Base-by-base conservation (phyloP, 2,113 vertebrate genomes). In the Saimiri boliviensis region DNA sequence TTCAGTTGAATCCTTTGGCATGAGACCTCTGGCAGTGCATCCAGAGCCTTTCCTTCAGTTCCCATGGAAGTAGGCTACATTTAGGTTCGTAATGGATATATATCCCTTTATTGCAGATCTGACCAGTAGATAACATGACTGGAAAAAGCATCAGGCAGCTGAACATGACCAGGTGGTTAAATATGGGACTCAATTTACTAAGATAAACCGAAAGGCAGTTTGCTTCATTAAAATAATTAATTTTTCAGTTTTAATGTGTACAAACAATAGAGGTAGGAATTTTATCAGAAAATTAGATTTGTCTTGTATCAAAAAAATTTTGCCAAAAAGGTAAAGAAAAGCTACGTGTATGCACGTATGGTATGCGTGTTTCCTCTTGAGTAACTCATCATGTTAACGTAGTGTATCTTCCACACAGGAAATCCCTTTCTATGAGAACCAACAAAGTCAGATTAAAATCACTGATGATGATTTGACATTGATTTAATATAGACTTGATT, bases 1-100 rank as follows among this genome's bases (percentile, higher is more conserved):
- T 96, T 87, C 95, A 96, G 94, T 94, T 12, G 70, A 93, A 85
- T 73, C 49, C 56, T 92, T 81, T 91, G 80, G 73, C 91, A 35
- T 11, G 37, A 73, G 86, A 68, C 4, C 3, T 82, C 66, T 66
- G 89, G 60, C 74, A 74, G 88, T 25, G 76, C 37, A 4, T 35
- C 58, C 12, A n/a, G 17, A 79, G 7, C 8, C 73, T 25, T 60
- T 16, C 8, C 25, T 93, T 52, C 54, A 47, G 47, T 68, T 82
- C 81, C 93, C 81, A 52, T 0, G 35, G 77, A 89, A 49, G 7
- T 7, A 6, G 52, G 45, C 12, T 63, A 70, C 32, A 40, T 40
- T 47, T 35, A 56, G 16, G 45, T 42, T 88, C 84, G 56, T 83
- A 83, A 76, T n/a, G 56, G 85, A 37, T 63, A 79, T 77, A 56